Evolutionary conservation across 2,888 invertebrate genomes (phyloP).

Genomic region (Nemotelus nigrinus): DNA sequence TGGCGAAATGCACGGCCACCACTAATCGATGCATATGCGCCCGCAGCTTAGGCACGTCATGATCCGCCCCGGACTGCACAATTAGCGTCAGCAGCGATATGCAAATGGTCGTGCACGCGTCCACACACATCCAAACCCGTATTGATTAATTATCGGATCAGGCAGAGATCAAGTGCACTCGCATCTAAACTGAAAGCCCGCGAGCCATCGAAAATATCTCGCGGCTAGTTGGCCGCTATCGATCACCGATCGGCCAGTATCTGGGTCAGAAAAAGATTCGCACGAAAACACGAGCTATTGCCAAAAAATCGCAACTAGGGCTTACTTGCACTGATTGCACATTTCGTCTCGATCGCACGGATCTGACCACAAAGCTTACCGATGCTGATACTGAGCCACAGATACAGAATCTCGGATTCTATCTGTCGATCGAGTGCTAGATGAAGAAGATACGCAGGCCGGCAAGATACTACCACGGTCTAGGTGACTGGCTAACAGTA

Average conservation of each 20-base stretch:
- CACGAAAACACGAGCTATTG: too few species aligned
- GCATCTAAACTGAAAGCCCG: slow-evolving; percentile 22
- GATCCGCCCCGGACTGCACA: too few species aligned
- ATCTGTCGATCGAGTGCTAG: neutral
- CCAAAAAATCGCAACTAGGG: too few species aligned
- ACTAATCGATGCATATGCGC: too few species aligned
- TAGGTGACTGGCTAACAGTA: too few species aligned
- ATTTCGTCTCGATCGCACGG: too few species aligned
- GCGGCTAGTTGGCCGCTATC: neutral
- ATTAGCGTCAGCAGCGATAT: too few species aligned
- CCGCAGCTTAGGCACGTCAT: too few species aligned
- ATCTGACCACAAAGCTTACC: neutral
- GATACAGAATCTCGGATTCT: slow-evolving; percentile 6
- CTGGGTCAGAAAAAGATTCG: too few species aligned
- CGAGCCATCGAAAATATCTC: slow-evolving; percentile 13
- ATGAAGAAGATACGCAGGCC: slow-evolving; percentile 3
- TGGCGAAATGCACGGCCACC: too few species aligned
- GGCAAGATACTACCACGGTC: neutral
- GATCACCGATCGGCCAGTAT: too few species aligned
- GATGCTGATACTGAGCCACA: slow-evolving; percentile 4
- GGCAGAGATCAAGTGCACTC: slow-evolving; percentile 39
- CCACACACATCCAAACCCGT: neutral
- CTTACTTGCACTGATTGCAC: too few species aligned
- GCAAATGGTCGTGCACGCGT: neutral
- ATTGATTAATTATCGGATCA: slow-evolving; percentile 12